phyloP scores from a whole-genome alignment of 2,113 vertebrate genomes.

The Tretioscincus oriximinensis region DNA sequence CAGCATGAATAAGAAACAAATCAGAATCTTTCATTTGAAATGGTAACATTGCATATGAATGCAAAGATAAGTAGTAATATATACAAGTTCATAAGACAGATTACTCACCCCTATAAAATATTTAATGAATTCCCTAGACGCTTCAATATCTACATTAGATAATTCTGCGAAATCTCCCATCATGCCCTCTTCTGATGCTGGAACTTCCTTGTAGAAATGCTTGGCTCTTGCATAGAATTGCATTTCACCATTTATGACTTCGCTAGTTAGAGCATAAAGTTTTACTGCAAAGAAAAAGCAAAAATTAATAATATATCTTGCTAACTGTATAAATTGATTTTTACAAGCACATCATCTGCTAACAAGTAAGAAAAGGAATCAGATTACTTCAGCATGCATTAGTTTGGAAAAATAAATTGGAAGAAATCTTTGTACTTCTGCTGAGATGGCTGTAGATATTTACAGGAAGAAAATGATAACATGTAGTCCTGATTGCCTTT shows the following conservation, averaged over 20 bases:
- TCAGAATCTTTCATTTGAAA: background rate
- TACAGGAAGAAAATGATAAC: no score
- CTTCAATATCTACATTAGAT: conserved; percentile 84
- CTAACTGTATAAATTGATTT: background rate
- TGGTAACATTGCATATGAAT: background rate
- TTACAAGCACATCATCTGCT: background rate
- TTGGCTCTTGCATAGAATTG: conserved; percentile 95
- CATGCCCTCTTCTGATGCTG: conserved; percentile 94
- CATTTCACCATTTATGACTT: conserved; percentile 93
- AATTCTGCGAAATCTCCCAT: conserved; percentile 94
- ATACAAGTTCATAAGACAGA: background rate
- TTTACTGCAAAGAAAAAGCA: conserved; percentile 81
- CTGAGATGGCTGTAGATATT: no score
- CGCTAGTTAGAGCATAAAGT: conserved; percentile 92
- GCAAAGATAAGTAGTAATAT: background rate
- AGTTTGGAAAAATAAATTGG: no score
- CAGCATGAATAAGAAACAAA: background rate
- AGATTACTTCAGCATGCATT: no score
- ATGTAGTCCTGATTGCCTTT: no score
- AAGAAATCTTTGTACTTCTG: no score
- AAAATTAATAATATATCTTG: background rate
- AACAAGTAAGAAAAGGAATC: background rate
- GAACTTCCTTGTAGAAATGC: conserved; percentile 89
- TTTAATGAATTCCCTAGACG: conserved; percentile 86
- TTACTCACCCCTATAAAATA: conserved; percentile 89